Evolutionary conservation across 2,888 invertebrate genomes (phyloP).

Genomic region (Ophion ellenae): DNA sequence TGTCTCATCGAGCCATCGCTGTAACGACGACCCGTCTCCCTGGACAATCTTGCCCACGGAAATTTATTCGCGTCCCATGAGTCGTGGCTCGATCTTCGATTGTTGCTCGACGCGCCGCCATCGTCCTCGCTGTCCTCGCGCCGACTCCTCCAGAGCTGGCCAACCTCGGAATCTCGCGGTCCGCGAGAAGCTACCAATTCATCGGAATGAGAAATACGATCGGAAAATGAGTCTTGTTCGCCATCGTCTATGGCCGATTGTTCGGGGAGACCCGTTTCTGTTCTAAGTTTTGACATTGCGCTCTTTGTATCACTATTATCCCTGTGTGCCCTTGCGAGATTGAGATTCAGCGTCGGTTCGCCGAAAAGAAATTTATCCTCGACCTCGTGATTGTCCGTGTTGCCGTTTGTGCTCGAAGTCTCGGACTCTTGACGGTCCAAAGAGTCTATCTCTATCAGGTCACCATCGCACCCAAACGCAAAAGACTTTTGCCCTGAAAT

Average conservation of each 20-base stretch:
- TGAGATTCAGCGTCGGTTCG: background rate
- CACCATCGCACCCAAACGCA: constrained; percentile 80
- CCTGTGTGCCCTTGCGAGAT: constrained; percentile 5
- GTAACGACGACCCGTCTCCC: constrained; percentile 73
- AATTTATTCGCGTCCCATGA: constrained; percentile 64
- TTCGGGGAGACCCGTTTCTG: constrained; percentile 63
- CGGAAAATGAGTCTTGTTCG: constrained; percentile 48
- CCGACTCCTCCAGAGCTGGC: background rate
- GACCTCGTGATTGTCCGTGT: constrained; percentile 59
- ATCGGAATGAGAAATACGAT: constrained; percentile 34
- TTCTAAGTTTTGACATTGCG: constrained; percentile 51
- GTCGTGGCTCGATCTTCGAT: constrained; percentile 76
- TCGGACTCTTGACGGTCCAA: constrained; percentile 42
- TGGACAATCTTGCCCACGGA: constrained; percentile 25
- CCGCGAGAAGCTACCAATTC: constrained; percentile 8
- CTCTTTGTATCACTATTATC: constrained; percentile 31
- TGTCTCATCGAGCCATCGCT: constrained; percentile 73
- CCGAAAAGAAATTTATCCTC: constrained; percentile 51
- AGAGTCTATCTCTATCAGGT: constrained; percentile 79
- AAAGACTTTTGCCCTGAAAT: constrained; percentile 81
- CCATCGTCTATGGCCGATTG: constrained; percentile 69
- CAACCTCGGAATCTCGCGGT: background rate
- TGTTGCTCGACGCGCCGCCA: constrained; percentile 18
- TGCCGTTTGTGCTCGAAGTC: constrained; percentile 59
- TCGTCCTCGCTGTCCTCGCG: background rate